phyloP scores from a whole-genome alignment of 1,140 invertebrate genomes.

The Heliconius himera region DNA sequence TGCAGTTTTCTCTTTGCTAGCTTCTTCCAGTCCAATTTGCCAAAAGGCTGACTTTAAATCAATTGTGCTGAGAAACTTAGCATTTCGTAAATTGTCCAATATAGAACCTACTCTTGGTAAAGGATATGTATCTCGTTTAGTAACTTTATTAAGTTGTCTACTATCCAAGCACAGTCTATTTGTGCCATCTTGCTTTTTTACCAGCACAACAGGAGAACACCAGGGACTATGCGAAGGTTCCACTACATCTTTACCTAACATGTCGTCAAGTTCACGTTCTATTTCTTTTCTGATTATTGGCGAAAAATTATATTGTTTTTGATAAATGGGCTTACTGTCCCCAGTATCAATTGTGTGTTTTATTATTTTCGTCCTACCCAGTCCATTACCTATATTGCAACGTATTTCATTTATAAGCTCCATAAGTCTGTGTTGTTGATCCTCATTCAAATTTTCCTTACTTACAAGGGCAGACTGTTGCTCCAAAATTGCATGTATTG shows the following conservation, averaged over 20 bases:
- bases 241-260: slow-evolving; percentile 37
- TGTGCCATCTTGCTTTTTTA: slow-evolving; percentile 29
- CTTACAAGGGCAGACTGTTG: too few species aligned
- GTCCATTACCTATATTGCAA: too few species aligned
- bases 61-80: slow-evolving; percentile 53
- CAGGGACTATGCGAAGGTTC: slow-evolving; percentile 23
- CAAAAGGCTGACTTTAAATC: slow-evolving; percentile 62
- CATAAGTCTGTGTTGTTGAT: slow-evolving; percentile 18
- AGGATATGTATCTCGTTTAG: slow-evolving; percentile 51
- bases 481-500: too few species aligned
- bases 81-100: slow-evolving; percentile 48
- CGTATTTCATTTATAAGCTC: slow-evolving; percentile 27
- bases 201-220: slow-evolving; percentile 36
- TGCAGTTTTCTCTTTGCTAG: slow-evolving; percentile 51
- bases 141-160: slow-evolving; percentile 51
- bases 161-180: slow-evolving; percentile 48
- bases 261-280: slow-evolving; percentile 32
- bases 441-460: too few species aligned
- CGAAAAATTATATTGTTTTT: too few species aligned
- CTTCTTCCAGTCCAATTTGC: slow-evolving; percentile 55
- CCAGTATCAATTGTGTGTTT: too few species aligned
- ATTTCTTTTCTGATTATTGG: slow-evolving; percentile 36
- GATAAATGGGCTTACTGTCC: too few species aligned
- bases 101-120: slow-evolving; percentile 51
- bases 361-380: too few species aligned